Percentiles rank a stretch among this genome's conserved stretches.
Conservation (phyloP, 2,888 invertebrate species). For the Melieria omissa region DNA sequence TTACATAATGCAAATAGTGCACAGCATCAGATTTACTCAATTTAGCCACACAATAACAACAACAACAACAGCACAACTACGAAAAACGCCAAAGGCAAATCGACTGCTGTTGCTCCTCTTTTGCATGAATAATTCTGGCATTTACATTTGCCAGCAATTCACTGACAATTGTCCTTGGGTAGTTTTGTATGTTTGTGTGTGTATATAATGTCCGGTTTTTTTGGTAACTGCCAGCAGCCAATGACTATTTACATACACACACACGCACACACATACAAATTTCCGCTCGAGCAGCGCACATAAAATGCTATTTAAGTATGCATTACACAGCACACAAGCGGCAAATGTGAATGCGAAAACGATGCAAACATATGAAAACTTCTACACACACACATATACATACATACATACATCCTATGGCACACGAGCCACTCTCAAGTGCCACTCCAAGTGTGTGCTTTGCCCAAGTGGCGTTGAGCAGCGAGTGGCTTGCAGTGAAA, state of each 20-base stretch:
- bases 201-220: background rate
- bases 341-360: constrained; percentile 26
- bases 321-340: constrained; percentile 30
- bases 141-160: background rate
- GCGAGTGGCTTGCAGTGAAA: background rate
- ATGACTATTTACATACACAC: background rate
- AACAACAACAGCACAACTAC: too few relatives aligned
- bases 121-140: background rate
- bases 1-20: constrained; percentile 25
- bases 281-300: background rate
- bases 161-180: background rate
- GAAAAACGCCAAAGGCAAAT: constrained; percentile 8
- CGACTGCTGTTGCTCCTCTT: background rate
- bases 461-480: constrained; percentile 25
- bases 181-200: background rate
- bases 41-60: background rate
- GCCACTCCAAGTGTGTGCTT: constrained; percentile 26
- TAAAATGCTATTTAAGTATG: constrained; percentile 37
- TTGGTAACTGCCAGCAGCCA: too few relatives aligned
- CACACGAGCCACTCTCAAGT: constrained; percentile 8
- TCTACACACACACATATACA: background rate
- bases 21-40: constrained; percentile 13
- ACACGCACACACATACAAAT: background rate
- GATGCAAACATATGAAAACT: constrained; percentile 1
- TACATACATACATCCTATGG: background rate